These are phyloP conservation scores for Cyprinella venusta DNA, from an alignment of 2,797 vertebrate species.

Conservation along the genomic window DNA sequence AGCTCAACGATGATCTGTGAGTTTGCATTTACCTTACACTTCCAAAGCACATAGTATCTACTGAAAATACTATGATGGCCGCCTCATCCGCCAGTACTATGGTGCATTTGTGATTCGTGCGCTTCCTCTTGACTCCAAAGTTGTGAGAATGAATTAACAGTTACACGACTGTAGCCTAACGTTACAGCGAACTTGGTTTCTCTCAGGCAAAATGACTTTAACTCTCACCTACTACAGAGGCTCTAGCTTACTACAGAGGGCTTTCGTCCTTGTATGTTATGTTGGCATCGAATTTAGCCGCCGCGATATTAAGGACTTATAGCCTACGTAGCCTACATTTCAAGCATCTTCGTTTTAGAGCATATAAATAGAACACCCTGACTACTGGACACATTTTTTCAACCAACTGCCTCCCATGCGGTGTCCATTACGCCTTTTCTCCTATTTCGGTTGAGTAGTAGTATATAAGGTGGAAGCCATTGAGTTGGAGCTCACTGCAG, in stretches of 20 bases:
- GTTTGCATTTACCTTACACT: constrained; percentile 1
- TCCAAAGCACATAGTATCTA: neutral
- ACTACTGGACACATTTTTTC: constrained; percentile 83
- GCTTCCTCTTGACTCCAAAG: neutral
- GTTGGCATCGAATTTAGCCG: constrained; percentile 81
- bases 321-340: constrained; percentile 76
- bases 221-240: constrained; percentile 8
- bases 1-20: neutral
- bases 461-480: constrained; percentile 77
- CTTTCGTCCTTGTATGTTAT: constrained; percentile 65
- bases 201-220: constrained; percentile 52
- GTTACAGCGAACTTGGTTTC: neutral
- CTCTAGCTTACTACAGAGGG: neutral
- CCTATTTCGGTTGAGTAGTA: constrained; percentile 73
- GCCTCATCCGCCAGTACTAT: neutral
- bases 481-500: constrained; percentile 74
- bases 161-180: neutral
- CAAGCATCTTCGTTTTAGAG: constrained; percentile 86
- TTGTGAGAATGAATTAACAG: neutral
- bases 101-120: neutral
- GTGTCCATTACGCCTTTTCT: constrained; percentile 81
- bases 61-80: neutral
- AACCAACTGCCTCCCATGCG: constrained; percentile 73
- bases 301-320: constrained; percentile 81
- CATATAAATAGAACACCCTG: constrained; percentile 84